phyloP scores from a whole-genome alignment of 2,797 vertebrate species.

The Spinibarbus caldwelli region DNA sequence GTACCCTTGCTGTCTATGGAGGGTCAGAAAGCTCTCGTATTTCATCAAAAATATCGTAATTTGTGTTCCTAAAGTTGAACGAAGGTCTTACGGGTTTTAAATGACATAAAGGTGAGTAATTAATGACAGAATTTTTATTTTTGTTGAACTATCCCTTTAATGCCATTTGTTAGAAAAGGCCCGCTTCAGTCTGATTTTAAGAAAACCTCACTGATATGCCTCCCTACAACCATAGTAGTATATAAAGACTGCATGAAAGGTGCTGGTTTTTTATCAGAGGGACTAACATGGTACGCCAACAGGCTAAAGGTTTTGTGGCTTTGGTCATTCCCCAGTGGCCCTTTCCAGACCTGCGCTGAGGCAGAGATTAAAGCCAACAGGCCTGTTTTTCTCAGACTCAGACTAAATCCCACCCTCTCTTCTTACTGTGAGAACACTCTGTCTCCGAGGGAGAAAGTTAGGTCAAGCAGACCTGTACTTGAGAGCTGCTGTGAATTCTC shows the following conservation, averaged over 20 bases:
- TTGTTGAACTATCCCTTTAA: not conserved
- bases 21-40: too few species aligned
- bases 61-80: too few species aligned
- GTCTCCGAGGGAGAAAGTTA: slow-evolving; percentile 46
- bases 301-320: not conserved
- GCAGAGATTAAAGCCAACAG: slow-evolving; percentile 21
- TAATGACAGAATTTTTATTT: too few species aligned
- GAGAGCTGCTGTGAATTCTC: slow-evolving; percentile 7
- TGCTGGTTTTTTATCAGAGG: slow-evolving; percentile 23
- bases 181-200: not conserved
- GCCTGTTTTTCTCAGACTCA: slow-evolving; percentile 56
- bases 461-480: slow-evolving; percentile 38
- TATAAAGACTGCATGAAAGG: not conserved
- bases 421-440: slow-evolving; percentile 52
- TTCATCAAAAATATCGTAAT: too few species aligned
- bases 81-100: too few species aligned
- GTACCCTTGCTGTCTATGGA: too few species aligned
- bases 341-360: slow-evolving; percentile 26
- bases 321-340: slow-evolving; percentile 6
- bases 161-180: not conserved
- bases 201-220: not conserved
- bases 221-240: not conserved
- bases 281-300: slow-evolving; percentile 4
- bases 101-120: too few species aligned
- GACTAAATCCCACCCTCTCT: slow-evolving; percentile 52